Evolutionary conservation across 2,888 invertebrate species (phyloP).

Genomic region (Deilephila elpenor): DNA sequence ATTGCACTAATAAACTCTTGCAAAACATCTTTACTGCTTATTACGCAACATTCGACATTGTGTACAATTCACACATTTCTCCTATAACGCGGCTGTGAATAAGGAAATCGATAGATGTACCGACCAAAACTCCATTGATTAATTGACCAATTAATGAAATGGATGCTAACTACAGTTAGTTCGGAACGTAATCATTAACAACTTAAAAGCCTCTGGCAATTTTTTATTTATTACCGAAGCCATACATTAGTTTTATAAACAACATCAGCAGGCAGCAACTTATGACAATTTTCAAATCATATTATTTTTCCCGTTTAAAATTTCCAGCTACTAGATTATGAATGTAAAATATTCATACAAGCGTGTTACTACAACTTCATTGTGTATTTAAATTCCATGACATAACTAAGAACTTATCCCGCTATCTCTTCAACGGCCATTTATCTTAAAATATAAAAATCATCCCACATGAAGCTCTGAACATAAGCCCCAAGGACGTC

Average conservation of each 20-base stretch:
- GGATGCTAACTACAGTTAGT: constrained; percentile 9
- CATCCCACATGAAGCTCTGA: neutral
- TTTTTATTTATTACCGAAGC: constrained; percentile 1
- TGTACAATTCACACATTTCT: constrained; percentile 19
- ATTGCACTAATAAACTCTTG: constrained; percentile 14
- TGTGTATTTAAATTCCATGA: too few relatives aligned
- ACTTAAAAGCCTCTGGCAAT: constrained; percentile 3
- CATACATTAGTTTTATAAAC: neutral
- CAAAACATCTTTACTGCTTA: constrained; percentile 6
- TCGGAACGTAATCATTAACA: neutral
- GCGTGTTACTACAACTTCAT: too few relatives aligned
- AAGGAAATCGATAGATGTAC: neutral
- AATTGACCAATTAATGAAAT: constrained; percentile 8
- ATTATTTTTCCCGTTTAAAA: neutral
- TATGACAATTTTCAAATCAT: neutral
- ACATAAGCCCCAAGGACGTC: too few relatives aligned
- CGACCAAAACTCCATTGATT: neutral
- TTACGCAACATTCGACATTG: constrained; percentile 6
- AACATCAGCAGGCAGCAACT: neutral
- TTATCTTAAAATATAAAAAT: neutral
- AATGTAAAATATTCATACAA: too few relatives aligned
- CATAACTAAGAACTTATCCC: too few relatives aligned
- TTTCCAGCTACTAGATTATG: too few relatives aligned
- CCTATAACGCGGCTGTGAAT: neutral
- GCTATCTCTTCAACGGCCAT: too few relatives aligned